Evolutionary conservation across 2,797 vertebrate genomes (phyloP).

Genomic region (Labeo calbasu): DNA sequence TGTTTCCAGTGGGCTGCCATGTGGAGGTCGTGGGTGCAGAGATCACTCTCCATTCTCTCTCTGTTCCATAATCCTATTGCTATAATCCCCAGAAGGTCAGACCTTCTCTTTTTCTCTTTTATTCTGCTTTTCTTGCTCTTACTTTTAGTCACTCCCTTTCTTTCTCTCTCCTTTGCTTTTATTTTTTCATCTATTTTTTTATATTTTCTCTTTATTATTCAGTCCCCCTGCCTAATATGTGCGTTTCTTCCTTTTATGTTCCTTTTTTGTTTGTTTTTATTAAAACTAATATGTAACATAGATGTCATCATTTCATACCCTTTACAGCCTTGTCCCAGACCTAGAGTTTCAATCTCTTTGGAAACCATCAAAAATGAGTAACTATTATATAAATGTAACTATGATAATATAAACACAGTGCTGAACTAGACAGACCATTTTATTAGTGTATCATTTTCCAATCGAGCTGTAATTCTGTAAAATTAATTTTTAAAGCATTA

Average conservation of each 20-base stretch:
- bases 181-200: not conserved
- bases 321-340: not conserved
- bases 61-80: slow-evolving; percentile 71
- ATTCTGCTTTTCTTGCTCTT: not conserved
- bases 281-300: not conserved
- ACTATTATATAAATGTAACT: not conserved
- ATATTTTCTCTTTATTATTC: not conserved
- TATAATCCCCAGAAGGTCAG: slow-evolving; percentile 67
- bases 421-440: not conserved
- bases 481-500: not conserved
- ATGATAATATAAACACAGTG: not conserved
- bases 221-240: not conserved
- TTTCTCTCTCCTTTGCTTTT: not conserved
- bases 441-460: not conserved
- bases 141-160: not conserved
- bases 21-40: slow-evolving; percentile 53
- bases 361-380: not conserved
- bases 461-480: not conserved
- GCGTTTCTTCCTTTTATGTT: not conserved
- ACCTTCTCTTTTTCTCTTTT: not conserved
- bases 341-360: not conserved
- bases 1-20: slow-evolving; percentile 58
- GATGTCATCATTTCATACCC: not conserved
- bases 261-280: not conserved
- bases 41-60: slow-evolving; percentile 50